Conservation (phyloP, 2,797 vertebrate genomes). For the Holocentrus rufus region DNA sequence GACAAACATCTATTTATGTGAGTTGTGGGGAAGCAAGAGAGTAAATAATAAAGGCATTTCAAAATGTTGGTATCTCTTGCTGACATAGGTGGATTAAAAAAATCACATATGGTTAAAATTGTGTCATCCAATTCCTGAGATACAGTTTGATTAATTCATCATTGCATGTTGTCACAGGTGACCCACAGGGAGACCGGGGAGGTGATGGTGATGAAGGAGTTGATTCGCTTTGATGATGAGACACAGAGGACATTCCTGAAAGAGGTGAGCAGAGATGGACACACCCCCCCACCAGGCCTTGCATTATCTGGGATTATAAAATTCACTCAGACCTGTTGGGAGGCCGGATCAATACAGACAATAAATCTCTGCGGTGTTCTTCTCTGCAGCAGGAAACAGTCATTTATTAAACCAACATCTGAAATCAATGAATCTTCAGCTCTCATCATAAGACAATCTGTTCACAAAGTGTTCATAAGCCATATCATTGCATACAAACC, state of each 20-base stretch:
- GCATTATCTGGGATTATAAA: background rate
- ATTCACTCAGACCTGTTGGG: background rate
- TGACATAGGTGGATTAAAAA: background rate
- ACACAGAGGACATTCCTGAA: slow-evolving; percentile 96
- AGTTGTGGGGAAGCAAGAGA: no score
- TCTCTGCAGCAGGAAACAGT: background rate
- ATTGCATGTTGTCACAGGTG: slow-evolving; percentile 80
- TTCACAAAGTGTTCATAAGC: background rate
- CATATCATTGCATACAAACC: background rate
- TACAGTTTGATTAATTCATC: slow-evolving; percentile 8
- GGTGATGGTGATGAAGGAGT: slow-evolving; percentile 99
- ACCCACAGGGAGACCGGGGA: slow-evolving; percentile 95
- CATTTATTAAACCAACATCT: slow-evolving; percentile 4
- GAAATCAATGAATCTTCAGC: background rate
- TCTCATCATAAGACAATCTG: background rate
- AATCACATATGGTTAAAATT: slow-evolving; percentile 1
- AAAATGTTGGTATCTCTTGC: background rate
- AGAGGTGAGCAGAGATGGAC: slow-evolving; percentile 82
- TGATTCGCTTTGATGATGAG: slow-evolving; percentile 97
- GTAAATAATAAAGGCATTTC: no score
- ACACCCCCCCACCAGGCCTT: background rate
- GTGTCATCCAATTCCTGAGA: slow-evolving; percentile 8
- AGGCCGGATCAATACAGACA: background rate
- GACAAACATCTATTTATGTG: no score
- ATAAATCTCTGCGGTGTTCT: background rate